Evolutionary conservation across 2,888 invertebrate genomes (phyloP).

Genomic region (Melieria picta): DNA sequence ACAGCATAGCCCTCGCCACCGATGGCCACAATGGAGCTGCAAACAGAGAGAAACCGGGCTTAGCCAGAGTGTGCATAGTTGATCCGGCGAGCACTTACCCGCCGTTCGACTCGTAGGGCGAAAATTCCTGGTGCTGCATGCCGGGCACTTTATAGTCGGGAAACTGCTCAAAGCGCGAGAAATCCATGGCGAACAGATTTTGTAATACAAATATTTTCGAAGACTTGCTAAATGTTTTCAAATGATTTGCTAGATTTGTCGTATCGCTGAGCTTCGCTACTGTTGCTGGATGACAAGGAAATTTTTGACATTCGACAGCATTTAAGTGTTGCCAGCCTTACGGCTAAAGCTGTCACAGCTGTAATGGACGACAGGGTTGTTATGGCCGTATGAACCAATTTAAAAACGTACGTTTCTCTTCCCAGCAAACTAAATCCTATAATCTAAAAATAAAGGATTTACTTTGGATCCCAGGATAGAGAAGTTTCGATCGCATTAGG

Average conservation of each 20-base stretch:
- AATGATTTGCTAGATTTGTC: not conserved
- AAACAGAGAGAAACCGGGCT: slow-evolving; percentile 45
- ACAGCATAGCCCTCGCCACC: slow-evolving; percentile 95
- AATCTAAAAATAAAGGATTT: too few relatives aligned
- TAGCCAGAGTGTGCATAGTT: not conserved
- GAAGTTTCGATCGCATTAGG: too few relatives aligned
- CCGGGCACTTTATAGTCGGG: slow-evolving; percentile 66
- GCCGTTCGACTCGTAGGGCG: slow-evolving; percentile 81
- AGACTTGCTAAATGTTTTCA: not conserved
- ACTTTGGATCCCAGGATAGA: too few relatives aligned
- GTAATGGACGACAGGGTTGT: too few relatives aligned
- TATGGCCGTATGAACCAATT: too few relatives aligned
- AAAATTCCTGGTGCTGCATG: slow-evolving; percentile 68
- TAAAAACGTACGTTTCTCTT: too few relatives aligned
- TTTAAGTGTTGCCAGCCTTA: too few relatives aligned
- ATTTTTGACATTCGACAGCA: slow-evolving; percentile 40
- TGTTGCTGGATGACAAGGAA: slow-evolving; percentile 51
- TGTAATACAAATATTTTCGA: slow-evolving; percentile 13
- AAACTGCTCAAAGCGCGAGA: slow-evolving; percentile 55
- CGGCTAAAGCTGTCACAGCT: too few relatives aligned
- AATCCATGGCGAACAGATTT: slow-evolving; percentile 46
- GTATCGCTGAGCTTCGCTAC: slow-evolving; percentile 4
- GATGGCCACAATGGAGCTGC: slow-evolving; percentile 92
- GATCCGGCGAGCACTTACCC: slow-evolving; percentile 69
- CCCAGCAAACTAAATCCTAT: too few relatives aligned